A percentile compares a stretch with the other conserved stretches of the same genome.
Evolutionary conservation across 2,113 vertebrate genomes (phyloP).

Genomic region (Pterocles gutturalis): DNA sequence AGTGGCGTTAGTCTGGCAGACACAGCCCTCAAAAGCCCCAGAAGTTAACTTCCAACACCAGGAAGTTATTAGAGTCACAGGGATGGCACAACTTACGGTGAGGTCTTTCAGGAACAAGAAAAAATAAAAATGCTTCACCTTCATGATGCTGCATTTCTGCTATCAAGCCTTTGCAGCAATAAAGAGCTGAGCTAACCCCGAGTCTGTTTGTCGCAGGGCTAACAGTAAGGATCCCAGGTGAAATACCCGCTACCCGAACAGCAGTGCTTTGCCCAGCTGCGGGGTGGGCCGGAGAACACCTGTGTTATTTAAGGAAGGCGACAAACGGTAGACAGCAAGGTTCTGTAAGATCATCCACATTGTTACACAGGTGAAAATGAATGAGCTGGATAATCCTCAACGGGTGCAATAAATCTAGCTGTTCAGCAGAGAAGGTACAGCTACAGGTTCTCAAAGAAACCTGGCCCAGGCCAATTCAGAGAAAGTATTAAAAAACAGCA

Average conservation of each 20-base stretch:
- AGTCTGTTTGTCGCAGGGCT: neutral
- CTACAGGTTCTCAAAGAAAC: neutral
- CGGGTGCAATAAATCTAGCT: neutral
- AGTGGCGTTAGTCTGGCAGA: neutral
- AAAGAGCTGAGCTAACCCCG: neutral
- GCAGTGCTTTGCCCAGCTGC: neutral
- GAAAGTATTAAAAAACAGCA: neutral
- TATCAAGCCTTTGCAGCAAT: rapidly evolving
- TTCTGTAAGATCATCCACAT: neutral
- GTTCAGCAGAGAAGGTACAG: neutral
- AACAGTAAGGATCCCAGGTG: neutral
- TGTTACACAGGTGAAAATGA: neutral
- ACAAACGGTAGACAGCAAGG: neutral
- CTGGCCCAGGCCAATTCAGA: neutral
- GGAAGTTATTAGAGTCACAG: neutral
- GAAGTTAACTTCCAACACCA: neutral
- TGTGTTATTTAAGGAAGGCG: neutral
- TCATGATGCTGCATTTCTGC: neutral
- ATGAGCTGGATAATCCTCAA: rapidly evolving
- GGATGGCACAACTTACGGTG: neutral
- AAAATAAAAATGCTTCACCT: neutral
- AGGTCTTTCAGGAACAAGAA: neutral
- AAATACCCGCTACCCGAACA: neutral
- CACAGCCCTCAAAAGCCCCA: neutral
- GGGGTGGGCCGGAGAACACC: neutral